Base-by-base conservation (phyloP, 2,888 invertebrate genomes). In the Crepidodera aurea region DNA sequence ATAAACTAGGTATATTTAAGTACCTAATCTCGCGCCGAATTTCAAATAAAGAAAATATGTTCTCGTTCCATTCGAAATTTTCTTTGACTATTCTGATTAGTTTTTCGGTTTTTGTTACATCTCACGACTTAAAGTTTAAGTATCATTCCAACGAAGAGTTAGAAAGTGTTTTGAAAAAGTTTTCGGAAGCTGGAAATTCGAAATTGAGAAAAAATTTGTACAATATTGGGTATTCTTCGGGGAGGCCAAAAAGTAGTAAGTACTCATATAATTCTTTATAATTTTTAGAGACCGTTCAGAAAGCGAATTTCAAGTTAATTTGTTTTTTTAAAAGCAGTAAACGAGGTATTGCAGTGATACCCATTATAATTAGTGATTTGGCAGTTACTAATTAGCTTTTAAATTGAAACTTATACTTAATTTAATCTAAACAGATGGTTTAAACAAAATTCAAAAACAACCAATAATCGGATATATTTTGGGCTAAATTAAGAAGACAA, bases 141-240 rank as follows among this genome's bases (percentile, higher is more conserved):
- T 84, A 84, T 73, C 85, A 86, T 69, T 78, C 80, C 62, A 81
- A 83, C 68, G 70, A 73, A 6, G 78, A 79, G 59, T 69, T 85
- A 65, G 80, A 79, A 37, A 60, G 72, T 27, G 78, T 79, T 69
- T 71, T 86, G 68, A 73, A 75, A 54, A 75, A 79, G 48, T 78
- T 83, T 44, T 37, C 61, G 7, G 72, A 78, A n/a, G 32, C 71
- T 37, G 71, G 73, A 1, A 80, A 81, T 68, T 74, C 79, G 1
- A 70, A 78, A 19, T 71, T 85, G 27, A 67, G 65, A 3, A 80
- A 82, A 2, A 69, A 77, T 18, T 70, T 85, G 5, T 83, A 85
- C 69, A 79, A 81, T 0, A 83, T 87, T 60, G 90, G 90, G 10
- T 81, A 84, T 34, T 62, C 56, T 19, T 62, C 58, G 0, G 29